Conservation (phyloP, 2,888 invertebrate species). For the Conistra vaccinii region DNA sequence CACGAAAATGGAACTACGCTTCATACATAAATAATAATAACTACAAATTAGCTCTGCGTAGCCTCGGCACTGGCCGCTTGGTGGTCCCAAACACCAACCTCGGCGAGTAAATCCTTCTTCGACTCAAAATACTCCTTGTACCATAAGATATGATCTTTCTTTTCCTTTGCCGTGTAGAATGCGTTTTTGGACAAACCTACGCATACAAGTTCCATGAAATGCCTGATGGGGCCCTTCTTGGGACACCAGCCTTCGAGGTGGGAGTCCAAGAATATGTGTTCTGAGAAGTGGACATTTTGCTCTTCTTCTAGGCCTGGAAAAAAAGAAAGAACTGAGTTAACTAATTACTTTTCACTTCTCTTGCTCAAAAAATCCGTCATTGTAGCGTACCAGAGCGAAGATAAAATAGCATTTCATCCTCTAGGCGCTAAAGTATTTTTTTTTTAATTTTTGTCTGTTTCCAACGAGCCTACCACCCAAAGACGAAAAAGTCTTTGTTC, state of each 20-base stretch:
- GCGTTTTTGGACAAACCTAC: constrained; percentile 98
- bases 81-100: constrained; percentile 91
- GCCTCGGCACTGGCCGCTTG: constrained; percentile 69
- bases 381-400: too few species aligned
- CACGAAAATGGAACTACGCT: not conserved
- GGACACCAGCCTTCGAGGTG: constrained; percentile 98
- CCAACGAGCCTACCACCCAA: too few species aligned
- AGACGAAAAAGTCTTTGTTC: too few species aligned
- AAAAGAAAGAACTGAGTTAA: not conserved
- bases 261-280: constrained; percentile 98
- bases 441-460: too few species aligned
- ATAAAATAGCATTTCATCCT: too few species aligned
- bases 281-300: constrained; percentile 95
- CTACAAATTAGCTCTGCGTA: constrained; percentile 64
- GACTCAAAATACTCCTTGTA: constrained; percentile 96
- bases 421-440: too few species aligned
- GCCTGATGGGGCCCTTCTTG: constrained; percentile 96
- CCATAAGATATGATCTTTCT: constrained; percentile 97
- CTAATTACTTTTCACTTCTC: too few species aligned
- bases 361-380: too few species aligned
- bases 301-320: constrained; percentile 92
- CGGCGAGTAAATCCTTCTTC: constrained; percentile 93
- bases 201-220: constrained; percentile 99
- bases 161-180: constrained; percentile 96
- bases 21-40: constrained; percentile 50